These are phyloP conservation scores for Pseudococcus longispinus DNA, from an alignment of 2,888 invertebrate species.

Conservation along the genomic window DNA sequence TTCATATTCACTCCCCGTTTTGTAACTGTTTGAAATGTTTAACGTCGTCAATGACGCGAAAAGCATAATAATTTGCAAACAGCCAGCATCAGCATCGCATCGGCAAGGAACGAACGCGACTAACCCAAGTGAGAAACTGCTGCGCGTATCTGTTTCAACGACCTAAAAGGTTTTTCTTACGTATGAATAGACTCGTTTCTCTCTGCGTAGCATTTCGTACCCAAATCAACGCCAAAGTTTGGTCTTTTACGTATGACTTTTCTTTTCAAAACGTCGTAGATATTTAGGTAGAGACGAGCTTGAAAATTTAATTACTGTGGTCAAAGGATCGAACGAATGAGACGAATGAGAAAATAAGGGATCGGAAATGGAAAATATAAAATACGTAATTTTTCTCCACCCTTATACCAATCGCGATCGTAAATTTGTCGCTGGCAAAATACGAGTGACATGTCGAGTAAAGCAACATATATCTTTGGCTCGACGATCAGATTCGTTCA, in stretches of 20 bases:
- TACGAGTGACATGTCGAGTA: neutral
- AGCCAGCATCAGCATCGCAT: neutral
- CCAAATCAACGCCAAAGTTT: conserved; percentile 2
- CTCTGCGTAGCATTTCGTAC: neutral
- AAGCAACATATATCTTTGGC: neutral
- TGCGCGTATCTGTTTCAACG: neutral
- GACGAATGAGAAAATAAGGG: neutral
- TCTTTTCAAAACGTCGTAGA: neutral
- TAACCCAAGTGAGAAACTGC: neutral
- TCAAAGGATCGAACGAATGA: neutral
- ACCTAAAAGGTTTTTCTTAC: neutral
- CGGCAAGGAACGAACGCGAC: neutral
- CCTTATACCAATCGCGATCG: neutral
- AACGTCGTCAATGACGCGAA: conserved; percentile 51
- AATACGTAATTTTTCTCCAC: neutral
- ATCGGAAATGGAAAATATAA: neutral
- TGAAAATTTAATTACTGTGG: neutral
- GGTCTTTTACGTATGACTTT: neutral
- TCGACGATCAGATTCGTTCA: neutral
- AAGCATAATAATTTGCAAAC: conserved; percentile 49
- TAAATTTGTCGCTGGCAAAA: neutral
- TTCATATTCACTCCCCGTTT: conserved; percentile 54
- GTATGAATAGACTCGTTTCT: neutral
- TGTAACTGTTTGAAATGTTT: conserved; percentile 52
- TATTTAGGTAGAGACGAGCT: neutral